Evolutionary conservation across 92 coral and sea anemone species (phyloP).

Genomic region (Porites evermanni): DNA sequence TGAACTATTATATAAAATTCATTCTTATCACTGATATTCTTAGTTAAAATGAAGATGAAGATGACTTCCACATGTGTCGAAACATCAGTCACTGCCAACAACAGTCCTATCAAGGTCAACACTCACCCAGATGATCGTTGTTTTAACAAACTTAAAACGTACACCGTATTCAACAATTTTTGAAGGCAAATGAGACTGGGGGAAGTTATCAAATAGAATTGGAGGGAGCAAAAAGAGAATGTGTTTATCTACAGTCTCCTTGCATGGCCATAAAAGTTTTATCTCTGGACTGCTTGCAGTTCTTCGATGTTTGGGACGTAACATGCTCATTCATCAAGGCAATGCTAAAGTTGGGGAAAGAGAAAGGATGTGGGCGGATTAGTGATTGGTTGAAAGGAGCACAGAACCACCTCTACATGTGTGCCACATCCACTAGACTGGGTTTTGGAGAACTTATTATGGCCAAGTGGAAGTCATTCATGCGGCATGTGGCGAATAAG

Average conservation of each 20-base stretch:
- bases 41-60: neutral
- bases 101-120: no score
- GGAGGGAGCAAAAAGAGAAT: slow-evolving; percentile 60
- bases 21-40: neutral
- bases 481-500: slow-evolving; percentile 38
- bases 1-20: no score
- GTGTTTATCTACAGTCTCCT: slow-evolving; percentile 4
- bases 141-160: neutral
- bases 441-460: slow-evolving; percentile 18
- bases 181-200: slow-evolving; percentile 50
- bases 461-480: slow-evolving; percentile 47
- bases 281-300: slow-evolving; percentile 11
- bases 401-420: slow-evolving; percentile 43
- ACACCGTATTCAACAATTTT: neutral
- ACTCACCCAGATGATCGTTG: no score
- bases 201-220: slow-evolving; percentile 47
- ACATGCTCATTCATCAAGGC: slow-evolving; percentile 38
- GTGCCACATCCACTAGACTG: slow-evolving; percentile 41
- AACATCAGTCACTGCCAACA: no score
- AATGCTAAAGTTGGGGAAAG: slow-evolving; percentile 45
- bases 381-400: slow-evolving; percentile 31
- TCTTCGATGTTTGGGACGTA: slow-evolving; percentile 67
- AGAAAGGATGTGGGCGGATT: slow-evolving; percentile 46
- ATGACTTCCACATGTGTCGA: no score
- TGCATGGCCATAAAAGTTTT: slow-evolving; percentile 1